These are phyloP conservation scores for Timema cristinae DNA, from an alignment of 2,888 invertebrate genomes.

Conservation along the genomic window DNA sequence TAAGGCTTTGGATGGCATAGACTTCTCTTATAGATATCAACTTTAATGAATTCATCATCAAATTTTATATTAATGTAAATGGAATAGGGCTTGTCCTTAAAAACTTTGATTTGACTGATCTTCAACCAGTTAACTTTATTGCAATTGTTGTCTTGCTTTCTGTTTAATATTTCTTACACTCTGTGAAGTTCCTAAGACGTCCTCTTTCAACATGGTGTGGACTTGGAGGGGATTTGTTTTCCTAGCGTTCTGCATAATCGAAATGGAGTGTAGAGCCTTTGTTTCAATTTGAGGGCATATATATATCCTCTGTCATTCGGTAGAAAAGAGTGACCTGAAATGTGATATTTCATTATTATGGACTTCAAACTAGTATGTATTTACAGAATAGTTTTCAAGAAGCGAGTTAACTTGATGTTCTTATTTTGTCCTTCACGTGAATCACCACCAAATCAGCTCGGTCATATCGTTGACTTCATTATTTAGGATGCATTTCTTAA, in stretches of 20 bases:
- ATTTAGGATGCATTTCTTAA: constrained; percentile 32
- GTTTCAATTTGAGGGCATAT: background rate
- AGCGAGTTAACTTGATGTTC: background rate
- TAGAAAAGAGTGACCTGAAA: constrained; percentile 9
- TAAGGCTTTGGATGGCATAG: background rate
- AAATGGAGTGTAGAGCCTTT: background rate
- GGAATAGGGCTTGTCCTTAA: background rate
- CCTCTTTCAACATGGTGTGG: constrained; percentile 1
- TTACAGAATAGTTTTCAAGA: constrained; percentile 9
- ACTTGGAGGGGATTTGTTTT: constrained; percentile 4
- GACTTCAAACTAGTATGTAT: background rate
- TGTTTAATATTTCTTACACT: background rate
- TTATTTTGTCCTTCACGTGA: constrained; percentile 12
- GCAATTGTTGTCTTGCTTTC: background rate
- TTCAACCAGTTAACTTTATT: constrained; percentile 7
- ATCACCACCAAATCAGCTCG: constrained; percentile 1
- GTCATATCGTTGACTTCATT: background rate
- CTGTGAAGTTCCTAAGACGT: constrained; percentile 7
- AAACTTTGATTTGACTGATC: background rate
- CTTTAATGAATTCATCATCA: background rate
- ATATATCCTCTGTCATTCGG: constrained; percentile 4
- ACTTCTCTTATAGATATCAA: background rate
- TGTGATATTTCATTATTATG: constrained; percentile 5
- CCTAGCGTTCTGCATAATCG: background rate
- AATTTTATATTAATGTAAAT: background rate